Conservation (phyloP, 2,888 invertebrate species). For the Ectemnius lituratus region DNA sequence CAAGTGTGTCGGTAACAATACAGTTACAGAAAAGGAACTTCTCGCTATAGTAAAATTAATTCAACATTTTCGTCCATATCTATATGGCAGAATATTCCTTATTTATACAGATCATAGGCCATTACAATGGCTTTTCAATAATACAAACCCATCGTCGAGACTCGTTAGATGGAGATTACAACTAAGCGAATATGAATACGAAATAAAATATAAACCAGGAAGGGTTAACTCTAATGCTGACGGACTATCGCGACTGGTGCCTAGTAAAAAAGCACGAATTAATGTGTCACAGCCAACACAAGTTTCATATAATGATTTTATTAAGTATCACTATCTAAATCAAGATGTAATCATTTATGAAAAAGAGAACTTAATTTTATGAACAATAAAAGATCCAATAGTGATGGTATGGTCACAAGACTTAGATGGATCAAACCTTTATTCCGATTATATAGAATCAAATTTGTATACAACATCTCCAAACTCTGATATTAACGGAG, state of each 20-base stretch:
- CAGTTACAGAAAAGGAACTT: not conserved
- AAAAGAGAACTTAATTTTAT: slow-evolving; percentile 14
- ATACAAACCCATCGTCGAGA: not conserved
- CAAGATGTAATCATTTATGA: slow-evolving; percentile 9
- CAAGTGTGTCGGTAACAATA: too few relatives aligned
- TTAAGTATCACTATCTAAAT: slow-evolving; percentile 29
- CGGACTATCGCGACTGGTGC: not conserved
- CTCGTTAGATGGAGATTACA: slow-evolving; percentile 13
- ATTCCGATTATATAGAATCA: slow-evolving; percentile 9
- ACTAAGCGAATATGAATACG: slow-evolving; percentile 14
- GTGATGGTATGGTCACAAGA: slow-evolving; percentile 20
- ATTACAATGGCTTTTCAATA: not conserved
- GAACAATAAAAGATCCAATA: slow-evolving; percentile 20
- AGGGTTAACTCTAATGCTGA: slow-evolving; percentile 17
- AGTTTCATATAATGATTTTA: slow-evolving; percentile 15
- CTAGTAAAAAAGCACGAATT: not conserved
- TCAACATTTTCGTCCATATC: not conserved
- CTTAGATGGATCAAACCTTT: slow-evolving; percentile 10
- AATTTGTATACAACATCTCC: slow-evolving; percentile 10
- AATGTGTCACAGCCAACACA: not conserved
- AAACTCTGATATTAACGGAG: not conserved
- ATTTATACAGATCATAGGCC: too few relatives aligned
- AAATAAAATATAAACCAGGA: slow-evolving; percentile 19
- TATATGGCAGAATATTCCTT: not conserved
- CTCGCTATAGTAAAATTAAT: not conserved